Evolutionary conservation across 2,888 invertebrate species (phyloP).

Genomic region (Chrysolina americana): DNA sequence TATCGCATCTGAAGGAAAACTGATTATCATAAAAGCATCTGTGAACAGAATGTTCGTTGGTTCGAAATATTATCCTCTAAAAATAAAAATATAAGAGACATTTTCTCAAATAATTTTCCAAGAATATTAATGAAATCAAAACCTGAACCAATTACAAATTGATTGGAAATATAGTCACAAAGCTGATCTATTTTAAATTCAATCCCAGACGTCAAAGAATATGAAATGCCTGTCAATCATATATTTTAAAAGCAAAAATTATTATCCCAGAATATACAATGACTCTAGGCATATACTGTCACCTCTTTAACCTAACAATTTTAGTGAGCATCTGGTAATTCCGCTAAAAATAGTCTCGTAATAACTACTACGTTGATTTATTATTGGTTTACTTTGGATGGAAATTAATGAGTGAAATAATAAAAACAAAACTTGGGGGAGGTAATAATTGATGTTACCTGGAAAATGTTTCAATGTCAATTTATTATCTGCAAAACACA

Average conservation of each 20-base stretch:
- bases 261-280: conserved; percentile 11
- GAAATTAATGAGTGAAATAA: conserved; percentile 5
- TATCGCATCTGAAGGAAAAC: too few species aligned
- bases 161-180: neutral
- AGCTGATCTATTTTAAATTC: neutral
- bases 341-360: conserved; percentile 7
- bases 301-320: conserved; percentile 3
- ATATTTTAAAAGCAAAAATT: neutral
- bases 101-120: too few species aligned
- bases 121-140: neutral
- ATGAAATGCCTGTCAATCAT: neutral
- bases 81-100: too few species aligned
- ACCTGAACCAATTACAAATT: neutral
- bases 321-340: conserved; percentile 13
- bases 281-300: conserved; percentile 9
- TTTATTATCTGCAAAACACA: neutral
- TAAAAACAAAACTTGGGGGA: conserved; percentile 10
- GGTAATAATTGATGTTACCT: conserved; percentile 3
- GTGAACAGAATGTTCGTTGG: too few species aligned
- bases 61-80: too few species aligned
- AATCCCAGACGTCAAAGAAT: neutral
- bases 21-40: too few species aligned
- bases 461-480: neutral
- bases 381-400: conserved; percentile 12
- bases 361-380: neutral